Percentiles rank a stretch among this genome's conserved stretches.
Evolutionary conservation across 2,113 vertebrate species (phyloP).

Genomic region (Oxyura jamaicensis): DNA sequence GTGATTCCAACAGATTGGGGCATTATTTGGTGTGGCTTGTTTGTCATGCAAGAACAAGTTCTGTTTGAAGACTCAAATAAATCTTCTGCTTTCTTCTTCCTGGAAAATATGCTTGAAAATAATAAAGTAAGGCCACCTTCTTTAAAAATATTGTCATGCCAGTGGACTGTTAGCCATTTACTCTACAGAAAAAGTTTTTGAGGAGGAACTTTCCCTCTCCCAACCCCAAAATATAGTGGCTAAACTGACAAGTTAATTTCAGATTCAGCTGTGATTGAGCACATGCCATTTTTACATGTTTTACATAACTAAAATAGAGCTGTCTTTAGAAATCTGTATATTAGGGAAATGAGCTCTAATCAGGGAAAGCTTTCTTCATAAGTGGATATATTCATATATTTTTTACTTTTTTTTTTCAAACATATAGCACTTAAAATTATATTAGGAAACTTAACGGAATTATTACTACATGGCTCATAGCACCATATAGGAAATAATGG

Average conservation of each 20-base stretch:
- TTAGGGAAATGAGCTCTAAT: slow-evolving; percentile 79
- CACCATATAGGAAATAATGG: slow-evolving; percentile 50
- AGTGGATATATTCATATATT: slow-evolving; percentile 67
- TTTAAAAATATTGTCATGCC: not conserved
- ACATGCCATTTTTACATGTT: slow-evolving; percentile 77
- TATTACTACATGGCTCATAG: not conserved
- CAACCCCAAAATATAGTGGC: slow-evolving; percentile 56
- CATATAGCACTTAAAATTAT: slow-evolving; percentile 46
- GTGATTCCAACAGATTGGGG: not conserved
- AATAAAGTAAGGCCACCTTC: not conserved
- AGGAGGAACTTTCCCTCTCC: slow-evolving; percentile 32
- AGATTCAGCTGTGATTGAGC: slow-evolving; percentile 80
- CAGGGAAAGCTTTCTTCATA: slow-evolving; percentile 69
- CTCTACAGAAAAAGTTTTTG: slow-evolving; percentile 47
- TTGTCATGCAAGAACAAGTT: not conserved
- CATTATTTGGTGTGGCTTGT: not conserved
- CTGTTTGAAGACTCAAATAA: not conserved
- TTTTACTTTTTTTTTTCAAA: slow-evolving; percentile 62
- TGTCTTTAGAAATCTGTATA: slow-evolving; percentile 77
- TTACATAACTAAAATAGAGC: slow-evolving; percentile 83
- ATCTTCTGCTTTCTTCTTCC: not conserved
- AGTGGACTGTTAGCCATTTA: slow-evolving; percentile 20
- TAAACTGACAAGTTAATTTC: slow-evolving; percentile 82
- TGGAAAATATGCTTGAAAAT: not conserved
- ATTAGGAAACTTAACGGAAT: slow-evolving; percentile 46